These are phyloP conservation scores for Aurelia coerulea DNA, from an alignment of 30 jellyfish, hydroid and myxozoan genomes.

Conservation along the genomic window DNA sequence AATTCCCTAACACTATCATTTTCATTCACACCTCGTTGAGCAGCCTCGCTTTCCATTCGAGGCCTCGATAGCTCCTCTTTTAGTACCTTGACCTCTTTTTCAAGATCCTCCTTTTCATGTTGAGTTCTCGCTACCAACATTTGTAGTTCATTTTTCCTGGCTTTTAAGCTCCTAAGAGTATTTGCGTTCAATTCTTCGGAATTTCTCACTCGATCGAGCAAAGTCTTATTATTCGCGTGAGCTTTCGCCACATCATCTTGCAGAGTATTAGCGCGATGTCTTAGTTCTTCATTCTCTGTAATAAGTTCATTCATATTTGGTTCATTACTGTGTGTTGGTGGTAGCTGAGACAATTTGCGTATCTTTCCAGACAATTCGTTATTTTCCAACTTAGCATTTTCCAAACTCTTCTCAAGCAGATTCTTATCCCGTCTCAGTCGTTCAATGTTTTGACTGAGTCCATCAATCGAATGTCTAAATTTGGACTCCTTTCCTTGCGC, in stretches of 20 bases:
- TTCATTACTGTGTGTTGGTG: conserved; percentile 40
- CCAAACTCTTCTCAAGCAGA: conserved; percentile 43
- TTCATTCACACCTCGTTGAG: conserved; percentile 1
- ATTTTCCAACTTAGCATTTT: conserved; percentile 68
- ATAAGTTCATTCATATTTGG: conserved; percentile 13
- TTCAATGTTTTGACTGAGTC: conserved; percentile 30
- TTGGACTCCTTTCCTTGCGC: conserved; percentile 48
- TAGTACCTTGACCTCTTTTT: conserved; percentile 43
- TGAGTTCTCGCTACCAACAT: conserved; percentile 39
- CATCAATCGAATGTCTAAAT: conserved; percentile 42
- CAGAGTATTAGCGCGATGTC: conserved; percentile 25
- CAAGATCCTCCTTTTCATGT: conserved; percentile 75
- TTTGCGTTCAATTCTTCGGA: conserved; percentile 70
- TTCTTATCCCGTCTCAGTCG: conserved; percentile 60
- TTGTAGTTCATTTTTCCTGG: conserved; percentile 84
- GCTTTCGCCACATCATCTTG: conserved; percentile 72
- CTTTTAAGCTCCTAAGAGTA: conserved; percentile 79
- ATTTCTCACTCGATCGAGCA: conserved; percentile 44
- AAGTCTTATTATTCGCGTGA: conserved; percentile 35
- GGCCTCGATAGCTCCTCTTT: conserved; percentile 8
- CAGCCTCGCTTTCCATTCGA: background rate
- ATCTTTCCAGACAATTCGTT: conserved; percentile 52
- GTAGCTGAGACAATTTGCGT: conserved; percentile 26
- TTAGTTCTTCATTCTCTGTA: conserved; percentile 61
- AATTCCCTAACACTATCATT: conserved; percentile 25